phyloP scores from a whole-genome alignment of 2,797 vertebrate species.

The Dendrocincla tyrannina region DNA sequence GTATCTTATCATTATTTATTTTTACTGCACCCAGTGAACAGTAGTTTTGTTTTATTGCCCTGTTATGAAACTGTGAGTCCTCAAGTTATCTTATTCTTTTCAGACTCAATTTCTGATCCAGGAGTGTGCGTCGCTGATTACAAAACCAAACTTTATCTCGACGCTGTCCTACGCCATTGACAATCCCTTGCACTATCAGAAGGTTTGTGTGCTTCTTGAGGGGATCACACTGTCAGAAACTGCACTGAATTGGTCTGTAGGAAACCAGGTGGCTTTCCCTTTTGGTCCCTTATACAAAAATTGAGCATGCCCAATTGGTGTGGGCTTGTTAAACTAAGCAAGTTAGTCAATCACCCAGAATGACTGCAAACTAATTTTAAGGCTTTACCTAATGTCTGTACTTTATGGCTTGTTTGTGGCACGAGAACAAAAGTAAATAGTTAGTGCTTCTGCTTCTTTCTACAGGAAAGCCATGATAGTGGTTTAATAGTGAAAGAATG shows the following conservation, averaged over 20 bases:
- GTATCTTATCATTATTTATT: background rate
- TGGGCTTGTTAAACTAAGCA: background rate
- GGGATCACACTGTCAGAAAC: background rate
- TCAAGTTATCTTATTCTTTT: slow-evolving; percentile 44
- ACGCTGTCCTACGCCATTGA: slow-evolving; percentile 99
- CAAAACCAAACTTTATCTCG: slow-evolving; percentile 99
- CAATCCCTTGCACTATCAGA: slow-evolving; percentile 99
- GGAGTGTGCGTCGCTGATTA: slow-evolving; percentile 98
- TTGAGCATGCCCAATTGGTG: background rate
- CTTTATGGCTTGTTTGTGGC: background rate
- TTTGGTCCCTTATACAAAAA: background rate
- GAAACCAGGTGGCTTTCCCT: background rate
- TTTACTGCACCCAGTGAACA: background rate
- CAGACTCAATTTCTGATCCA: slow-evolving; percentile 99
- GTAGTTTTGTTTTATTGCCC: background rate
- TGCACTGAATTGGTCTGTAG: background rate
- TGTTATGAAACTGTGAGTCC: background rate
- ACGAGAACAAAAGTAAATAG: background rate
- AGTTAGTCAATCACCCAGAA: background rate
- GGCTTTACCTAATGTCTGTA: background rate
- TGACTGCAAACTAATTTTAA: background rate
- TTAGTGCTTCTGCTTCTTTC: background rate
- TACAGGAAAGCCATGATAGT: background rate
- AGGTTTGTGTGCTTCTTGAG: slow-evolving; percentile 80
- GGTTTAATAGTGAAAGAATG: background rate